Conservation (phyloP, 2,113 vertebrate genomes). For the Siphamia tubifer region DNA sequence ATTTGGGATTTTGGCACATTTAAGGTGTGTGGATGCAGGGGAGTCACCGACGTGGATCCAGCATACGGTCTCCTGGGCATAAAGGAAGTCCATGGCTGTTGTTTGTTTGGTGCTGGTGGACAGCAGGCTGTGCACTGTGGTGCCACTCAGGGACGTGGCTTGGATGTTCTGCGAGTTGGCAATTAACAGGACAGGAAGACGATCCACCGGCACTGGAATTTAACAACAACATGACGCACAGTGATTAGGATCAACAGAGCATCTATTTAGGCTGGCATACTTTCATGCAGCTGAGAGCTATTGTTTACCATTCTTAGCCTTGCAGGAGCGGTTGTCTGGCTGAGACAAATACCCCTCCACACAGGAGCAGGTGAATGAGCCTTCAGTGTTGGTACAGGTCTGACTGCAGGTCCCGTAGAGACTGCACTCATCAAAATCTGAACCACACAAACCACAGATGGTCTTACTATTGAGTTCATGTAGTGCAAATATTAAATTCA, state of each 20-base stretch:
- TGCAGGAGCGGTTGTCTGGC: constrained; percentile 96
- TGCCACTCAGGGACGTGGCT: constrained; percentile 90
- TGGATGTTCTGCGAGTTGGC: constrained; percentile 98
- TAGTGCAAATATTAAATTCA: not conserved
- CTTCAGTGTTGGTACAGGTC: constrained; percentile 90
- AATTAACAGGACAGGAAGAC: constrained; percentile 90
- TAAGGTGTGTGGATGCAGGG: constrained; percentile 87
- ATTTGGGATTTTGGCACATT: constrained; percentile 93
- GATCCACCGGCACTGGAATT: constrained; percentile 85
- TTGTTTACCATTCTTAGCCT: constrained; percentile 92
- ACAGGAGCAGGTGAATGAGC: constrained; percentile 90
- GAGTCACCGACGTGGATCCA: constrained; percentile 95
- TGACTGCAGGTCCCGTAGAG: constrained; percentile 96
- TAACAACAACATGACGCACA: not conserved
- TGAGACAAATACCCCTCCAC: constrained; percentile 94
- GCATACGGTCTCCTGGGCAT: constrained; percentile 90
- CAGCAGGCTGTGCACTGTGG: constrained; percentile 84
- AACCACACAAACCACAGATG: constrained; percentile 20
- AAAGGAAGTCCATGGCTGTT: constrained; percentile 98
- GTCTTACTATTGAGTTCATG: not conserved
- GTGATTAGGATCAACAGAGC: constrained; percentile 4
- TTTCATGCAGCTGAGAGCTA: not conserved
- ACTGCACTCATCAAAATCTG: constrained; percentile 93
- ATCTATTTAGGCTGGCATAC: not conserved
- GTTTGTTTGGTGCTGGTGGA: constrained; percentile 94